Conservation (phyloP, 2,888 invertebrate species). For the Tortricodes alternella region DNA sequence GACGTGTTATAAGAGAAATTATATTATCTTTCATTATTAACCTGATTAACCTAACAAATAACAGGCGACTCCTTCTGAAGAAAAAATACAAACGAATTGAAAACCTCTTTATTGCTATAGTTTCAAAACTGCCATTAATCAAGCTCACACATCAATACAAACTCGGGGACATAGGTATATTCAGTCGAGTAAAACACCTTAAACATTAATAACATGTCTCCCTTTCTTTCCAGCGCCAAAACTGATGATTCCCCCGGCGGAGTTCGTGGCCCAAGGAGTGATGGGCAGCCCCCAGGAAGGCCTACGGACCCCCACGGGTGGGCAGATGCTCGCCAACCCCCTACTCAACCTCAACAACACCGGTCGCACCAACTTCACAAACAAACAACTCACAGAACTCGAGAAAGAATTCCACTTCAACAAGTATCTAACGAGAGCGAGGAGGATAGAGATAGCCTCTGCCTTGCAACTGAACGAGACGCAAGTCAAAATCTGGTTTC, state of each 20-base stretch:
- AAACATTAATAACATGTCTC: not conserved
- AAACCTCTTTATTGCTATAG: no score
- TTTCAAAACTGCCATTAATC: no score
- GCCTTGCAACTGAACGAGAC: slow-evolving; percentile 98
- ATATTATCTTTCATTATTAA: no score
- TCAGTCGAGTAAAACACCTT: no score
- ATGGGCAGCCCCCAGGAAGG: slow-evolving; percentile 76
- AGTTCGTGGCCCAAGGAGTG: slow-evolving; percentile 73
- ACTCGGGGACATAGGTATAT: no score
- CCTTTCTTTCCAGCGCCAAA: slow-evolving; percentile 84
- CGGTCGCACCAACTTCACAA: slow-evolving; percentile 99
- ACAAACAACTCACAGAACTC: slow-evolving; percentile 98
- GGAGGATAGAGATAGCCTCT: slow-evolving; percentile 98
- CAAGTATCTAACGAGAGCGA: slow-evolving; percentile 97
- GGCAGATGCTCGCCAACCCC: slow-evolving; percentile 73
- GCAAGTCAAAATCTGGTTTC: slow-evolving; percentile 99
- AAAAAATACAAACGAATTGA: no score
- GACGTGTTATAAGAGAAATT: no score
- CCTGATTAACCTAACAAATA: no score
- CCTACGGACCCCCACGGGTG: slow-evolving; percentile 76
- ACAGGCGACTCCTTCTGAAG: no score
- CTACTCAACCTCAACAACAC: slow-evolving; percentile 87
- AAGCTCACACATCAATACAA: no score
- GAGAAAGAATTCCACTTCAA: slow-evolving; percentile 99
- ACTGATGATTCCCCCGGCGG: slow-evolving; percentile 82